phyloP scores from a whole-genome alignment of 2,888 invertebrate genomes.

The Deroplatys truncata region DNA sequence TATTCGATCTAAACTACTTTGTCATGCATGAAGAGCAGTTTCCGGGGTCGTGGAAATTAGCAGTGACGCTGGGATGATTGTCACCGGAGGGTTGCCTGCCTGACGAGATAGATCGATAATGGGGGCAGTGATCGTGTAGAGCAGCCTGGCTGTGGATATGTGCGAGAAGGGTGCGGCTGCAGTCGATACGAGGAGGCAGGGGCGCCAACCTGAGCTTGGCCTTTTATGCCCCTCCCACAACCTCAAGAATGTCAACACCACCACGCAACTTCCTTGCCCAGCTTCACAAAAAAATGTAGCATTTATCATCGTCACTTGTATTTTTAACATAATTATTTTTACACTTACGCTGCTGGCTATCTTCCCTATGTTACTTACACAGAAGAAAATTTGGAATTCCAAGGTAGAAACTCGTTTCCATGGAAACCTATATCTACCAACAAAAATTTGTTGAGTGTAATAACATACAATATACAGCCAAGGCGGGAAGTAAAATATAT shows the following conservation, averaged over 20 bases:
- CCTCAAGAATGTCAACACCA: background rate
- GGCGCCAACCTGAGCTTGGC: background rate
- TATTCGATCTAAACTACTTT: background rate
- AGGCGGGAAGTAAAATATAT: too few species aligned
- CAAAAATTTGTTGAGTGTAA: too few species aligned
- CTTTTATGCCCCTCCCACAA: background rate
- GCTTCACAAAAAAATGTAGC: background rate
- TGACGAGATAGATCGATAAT: background rate
- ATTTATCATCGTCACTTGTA: too few species aligned
- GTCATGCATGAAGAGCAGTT: background rate
- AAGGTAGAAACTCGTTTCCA: too few species aligned
- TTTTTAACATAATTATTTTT: too few species aligned
- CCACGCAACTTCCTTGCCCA: background rate
- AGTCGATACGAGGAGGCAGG: background rate
- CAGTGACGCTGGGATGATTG: background rate
- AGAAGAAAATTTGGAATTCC: too few species aligned
- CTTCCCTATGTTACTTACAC: too few species aligned
- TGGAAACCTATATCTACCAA: too few species aligned
- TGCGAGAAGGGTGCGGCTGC: background rate
- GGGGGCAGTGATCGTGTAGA: background rate
- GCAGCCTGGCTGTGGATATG: background rate
- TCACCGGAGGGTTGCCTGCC: background rate
- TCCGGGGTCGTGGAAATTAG: background rate
- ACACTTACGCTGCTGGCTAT: too few species aligned
- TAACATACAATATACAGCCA: too few species aligned